These are phyloP conservation scores for Gymnoscelis rufifasciata DNA, from an alignment of 2,888 invertebrate genomes.

Conservation along the genomic window DNA sequence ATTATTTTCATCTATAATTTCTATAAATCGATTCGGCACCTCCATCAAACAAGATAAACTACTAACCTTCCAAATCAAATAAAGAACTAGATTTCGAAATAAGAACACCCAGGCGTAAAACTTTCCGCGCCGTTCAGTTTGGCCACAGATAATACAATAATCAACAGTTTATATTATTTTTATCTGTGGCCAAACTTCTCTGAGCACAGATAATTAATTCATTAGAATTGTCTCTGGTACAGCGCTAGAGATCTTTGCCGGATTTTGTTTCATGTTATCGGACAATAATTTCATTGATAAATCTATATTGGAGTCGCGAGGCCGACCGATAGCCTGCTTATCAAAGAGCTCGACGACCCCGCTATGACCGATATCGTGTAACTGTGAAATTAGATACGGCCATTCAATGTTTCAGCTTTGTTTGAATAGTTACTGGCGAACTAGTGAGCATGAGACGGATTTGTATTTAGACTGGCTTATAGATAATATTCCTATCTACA, in stretches of 20 bases:
- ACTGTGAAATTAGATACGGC: conserved; percentile 8
- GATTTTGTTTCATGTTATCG: conserved; percentile 13
- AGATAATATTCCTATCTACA: too few relatives aligned
- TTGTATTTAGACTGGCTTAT: too few relatives aligned
- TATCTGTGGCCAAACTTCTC: too few relatives aligned
- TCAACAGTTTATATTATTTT: too few relatives aligned
- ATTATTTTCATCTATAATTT: too few relatives aligned
- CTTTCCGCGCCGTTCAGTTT: too few relatives aligned
- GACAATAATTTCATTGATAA: conserved; percentile 40
- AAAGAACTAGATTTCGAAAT: background rate
- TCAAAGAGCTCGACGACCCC: conserved; percentile 44
- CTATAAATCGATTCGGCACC: too few relatives aligned
- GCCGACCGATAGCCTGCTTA: conserved; percentile 34
- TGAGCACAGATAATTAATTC: background rate
- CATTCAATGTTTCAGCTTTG: background rate
- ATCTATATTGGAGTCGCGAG: conserved; percentile 39
- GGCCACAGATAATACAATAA: too few relatives aligned
- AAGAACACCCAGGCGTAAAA: background rate
- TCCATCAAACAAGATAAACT: too few relatives aligned
- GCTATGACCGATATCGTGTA: conserved; percentile 27
- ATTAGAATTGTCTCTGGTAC: background rate
- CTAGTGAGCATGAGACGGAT: too few relatives aligned
- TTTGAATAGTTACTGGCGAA: too few relatives aligned
- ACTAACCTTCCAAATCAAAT: too few relatives aligned
- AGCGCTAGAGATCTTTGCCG: background rate